These are phyloP conservation scores for Corythoichthys intestinalis DNA, from an alignment of 2,113 vertebrate genomes.

Conservation along the genomic window DNA sequence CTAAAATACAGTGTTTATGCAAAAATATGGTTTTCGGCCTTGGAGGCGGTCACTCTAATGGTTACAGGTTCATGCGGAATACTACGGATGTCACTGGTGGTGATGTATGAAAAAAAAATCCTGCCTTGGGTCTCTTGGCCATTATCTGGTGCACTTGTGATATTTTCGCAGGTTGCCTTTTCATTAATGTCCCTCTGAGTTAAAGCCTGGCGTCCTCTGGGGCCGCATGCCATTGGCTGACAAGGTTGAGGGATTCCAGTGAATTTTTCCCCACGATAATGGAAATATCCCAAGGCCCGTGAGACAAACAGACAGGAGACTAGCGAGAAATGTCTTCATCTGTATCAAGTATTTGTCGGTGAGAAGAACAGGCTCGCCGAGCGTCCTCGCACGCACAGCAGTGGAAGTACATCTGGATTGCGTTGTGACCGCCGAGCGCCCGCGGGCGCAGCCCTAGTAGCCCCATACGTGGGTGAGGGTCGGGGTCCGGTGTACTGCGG, in stretches of 20 bases:
- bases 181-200: constrained; percentile 60
- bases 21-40: background rate
- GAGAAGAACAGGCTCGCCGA: constrained; percentile 22
- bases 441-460: constrained; percentile 59
- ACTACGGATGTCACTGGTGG: background rate
- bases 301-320: constrained; percentile 62
- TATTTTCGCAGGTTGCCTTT: constrained; percentile 51
- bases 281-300: constrained; percentile 55
- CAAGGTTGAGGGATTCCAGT: constrained; percentile 65
- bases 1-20: background rate
- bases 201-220: constrained; percentile 49
- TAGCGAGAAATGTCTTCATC: constrained; percentile 69
- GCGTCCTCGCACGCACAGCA: constrained; percentile 15
- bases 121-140: constrained; percentile 11
- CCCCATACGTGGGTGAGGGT: constrained; percentile 65
- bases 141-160: constrained; percentile 25
- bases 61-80: background rate
- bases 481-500: constrained; percentile 69
- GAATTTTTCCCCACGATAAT: constrained; percentile 58
- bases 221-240: constrained; percentile 59
- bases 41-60: background rate
- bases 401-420: constrained; percentile 74
- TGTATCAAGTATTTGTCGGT: constrained; percentile 55
- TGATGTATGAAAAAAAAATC: constrained; percentile 6
- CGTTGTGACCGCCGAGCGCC: constrained; percentile 63